A percentile compares a stretch with the other conserved stretches of the same genome.
Evolutionary conservation across 2,888 invertebrate genomes (phyloP).

Genomic region (Meganola albula): DNA sequence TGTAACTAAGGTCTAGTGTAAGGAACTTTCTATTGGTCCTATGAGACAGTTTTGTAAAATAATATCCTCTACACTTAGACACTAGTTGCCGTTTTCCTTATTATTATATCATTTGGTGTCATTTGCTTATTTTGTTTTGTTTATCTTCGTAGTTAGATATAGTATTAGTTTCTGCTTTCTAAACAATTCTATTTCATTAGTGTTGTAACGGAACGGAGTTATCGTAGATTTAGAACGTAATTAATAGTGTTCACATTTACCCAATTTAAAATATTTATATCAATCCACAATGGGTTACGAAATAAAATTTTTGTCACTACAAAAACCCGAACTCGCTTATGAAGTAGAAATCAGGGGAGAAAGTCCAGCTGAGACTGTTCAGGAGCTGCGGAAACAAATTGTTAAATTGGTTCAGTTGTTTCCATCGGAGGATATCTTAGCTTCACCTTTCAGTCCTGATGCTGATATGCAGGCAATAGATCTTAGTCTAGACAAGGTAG

Average conservation of each 20-base stretch:
- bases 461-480: neutral
- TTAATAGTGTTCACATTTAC: neutral
- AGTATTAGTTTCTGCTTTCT: too few species aligned
- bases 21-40: too few species aligned
- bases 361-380: constrained; percentile 6
- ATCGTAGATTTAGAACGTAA: too few species aligned
- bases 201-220: too few species aligned
- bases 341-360: constrained; percentile 11
- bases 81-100: too few species aligned
- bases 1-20: too few species aligned
- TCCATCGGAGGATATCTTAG: neutral
- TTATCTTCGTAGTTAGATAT: too few species aligned
- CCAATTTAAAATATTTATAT: neutral
- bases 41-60: too few species aligned
- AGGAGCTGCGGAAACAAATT: constrained; percentile 5
- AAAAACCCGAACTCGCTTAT: constrained; percentile 11
- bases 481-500: neutral
- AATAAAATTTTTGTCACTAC: constrained; percentile 10
- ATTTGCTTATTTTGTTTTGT: too few species aligned
- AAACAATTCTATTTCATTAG: too few species aligned
- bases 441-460: neutral
- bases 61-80: too few species aligned
- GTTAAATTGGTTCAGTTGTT: neutral
- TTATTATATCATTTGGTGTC: too few species aligned
- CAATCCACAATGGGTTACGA: neutral